Conservation (phyloP, 2,888 invertebrate genomes). For the Rhaphigaster nebulosa region DNA sequence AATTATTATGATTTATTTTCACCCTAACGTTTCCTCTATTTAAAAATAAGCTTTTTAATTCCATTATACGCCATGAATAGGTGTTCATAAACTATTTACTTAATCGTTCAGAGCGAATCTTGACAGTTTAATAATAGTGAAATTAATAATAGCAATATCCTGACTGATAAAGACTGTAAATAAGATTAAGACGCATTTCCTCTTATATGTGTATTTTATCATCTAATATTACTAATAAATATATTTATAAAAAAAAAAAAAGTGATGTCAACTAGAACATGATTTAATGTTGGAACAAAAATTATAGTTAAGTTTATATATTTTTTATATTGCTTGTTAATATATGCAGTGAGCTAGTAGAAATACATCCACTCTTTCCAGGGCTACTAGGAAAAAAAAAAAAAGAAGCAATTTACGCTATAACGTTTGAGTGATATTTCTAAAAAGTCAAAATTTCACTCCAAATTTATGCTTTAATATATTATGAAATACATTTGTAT, state of each 20-base stretch:
- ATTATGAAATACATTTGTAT: too few species aligned
- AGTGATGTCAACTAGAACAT: too few species aligned
- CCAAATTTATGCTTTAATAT: too few species aligned
- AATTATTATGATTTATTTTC: background rate
- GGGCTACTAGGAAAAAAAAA: too few species aligned
- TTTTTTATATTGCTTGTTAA: too few species aligned
- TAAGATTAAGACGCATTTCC: slow-evolving; percentile 5
- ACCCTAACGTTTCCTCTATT: background rate
- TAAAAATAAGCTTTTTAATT: background rate
- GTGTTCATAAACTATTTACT: background rate
- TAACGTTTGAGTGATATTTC: too few species aligned
- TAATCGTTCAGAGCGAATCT: background rate
- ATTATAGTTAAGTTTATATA: too few species aligned
- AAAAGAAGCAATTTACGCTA: too few species aligned
- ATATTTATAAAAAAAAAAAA: background rate
- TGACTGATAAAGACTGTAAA: background rate
- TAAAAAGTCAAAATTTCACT: too few species aligned
- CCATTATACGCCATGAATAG: background rate
- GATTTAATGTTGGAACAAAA: too few species aligned
- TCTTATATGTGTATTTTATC: background rate
- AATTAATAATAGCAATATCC: slow-evolving; percentile 7
- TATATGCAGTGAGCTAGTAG: too few species aligned
- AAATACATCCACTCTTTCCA: too few species aligned
- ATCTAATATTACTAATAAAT: background rate
- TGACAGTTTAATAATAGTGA: slow-evolving; percentile 24